Percentiles rank a stretch among this genome's conserved stretches.
These are phyloP conservation scores for Agrotis clavis DNA, from an alignment of 2,888 invertebrate species.

Conservation along the genomic window DNA sequence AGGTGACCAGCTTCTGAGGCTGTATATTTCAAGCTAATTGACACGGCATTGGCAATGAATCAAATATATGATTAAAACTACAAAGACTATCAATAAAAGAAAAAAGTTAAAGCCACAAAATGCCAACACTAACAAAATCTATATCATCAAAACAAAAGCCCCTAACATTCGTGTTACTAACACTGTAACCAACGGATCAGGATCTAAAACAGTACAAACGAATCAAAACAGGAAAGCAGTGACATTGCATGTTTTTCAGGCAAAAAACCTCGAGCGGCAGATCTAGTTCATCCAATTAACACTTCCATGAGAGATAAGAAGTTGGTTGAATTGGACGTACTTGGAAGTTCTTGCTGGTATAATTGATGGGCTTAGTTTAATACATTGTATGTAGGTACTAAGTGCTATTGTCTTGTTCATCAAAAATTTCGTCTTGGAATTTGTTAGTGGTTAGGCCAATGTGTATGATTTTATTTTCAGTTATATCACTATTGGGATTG, in stretches of 20 bases:
- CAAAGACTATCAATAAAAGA: too few species aligned
- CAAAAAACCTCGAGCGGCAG: constrained; percentile 58
- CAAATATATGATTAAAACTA: neutral
- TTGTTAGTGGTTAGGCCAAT: neutral
- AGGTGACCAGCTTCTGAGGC: too few species aligned
- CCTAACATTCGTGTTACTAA: constrained; percentile 47
- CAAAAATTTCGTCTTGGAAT: neutral
- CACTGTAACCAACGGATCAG: constrained; percentile 57
- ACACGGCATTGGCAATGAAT: neutral
- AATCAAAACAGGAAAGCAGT: constrained; percentile 62
- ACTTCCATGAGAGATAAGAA: constrained; percentile 64
- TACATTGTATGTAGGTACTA: neutral
- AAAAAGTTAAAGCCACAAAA: too few species aligned
- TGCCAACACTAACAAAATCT: neutral
- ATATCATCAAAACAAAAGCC: neutral
- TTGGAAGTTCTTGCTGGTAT: constrained; percentile 23
- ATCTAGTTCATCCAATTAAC: constrained; percentile 74
- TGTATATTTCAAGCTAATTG: too few species aligned
- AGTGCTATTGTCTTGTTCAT: neutral
- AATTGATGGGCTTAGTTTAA: constrained; percentile 26
- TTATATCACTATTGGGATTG: neutral
- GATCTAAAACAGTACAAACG: constrained; percentile 55
- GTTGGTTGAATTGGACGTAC: constrained; percentile 15
- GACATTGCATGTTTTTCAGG: constrained; percentile 56
- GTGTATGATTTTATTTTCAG: neutral